Base-by-base conservation (phyloP, 2,797 vertebrate species). In the Anas capensis region DNA sequence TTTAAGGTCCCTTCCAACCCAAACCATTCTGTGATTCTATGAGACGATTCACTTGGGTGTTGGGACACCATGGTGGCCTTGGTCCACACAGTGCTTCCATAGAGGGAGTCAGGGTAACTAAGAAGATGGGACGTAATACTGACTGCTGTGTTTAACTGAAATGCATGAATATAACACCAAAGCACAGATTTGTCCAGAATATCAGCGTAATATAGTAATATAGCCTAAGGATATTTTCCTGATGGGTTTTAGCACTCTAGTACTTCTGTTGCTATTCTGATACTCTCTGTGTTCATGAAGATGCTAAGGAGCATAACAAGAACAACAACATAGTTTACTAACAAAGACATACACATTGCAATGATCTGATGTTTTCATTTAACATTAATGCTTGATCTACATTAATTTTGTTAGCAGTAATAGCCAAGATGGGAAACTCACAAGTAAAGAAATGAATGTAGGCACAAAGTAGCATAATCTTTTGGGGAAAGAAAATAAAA, bases 141-240 rank as follows among this genome's bases (percentile, higher is more conserved):
- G 51, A 70, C 70, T 93, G 64, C 48, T 92, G 40, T 23, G 24
- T 70, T 88, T 66, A 86, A 70, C 38, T 88, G 60, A 91, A 96
- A 79, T 24, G 31, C 42, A 88, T 88, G 38, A 93, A 58, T 72
- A 11, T 44, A 91, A 88, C 82, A 78, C 27, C 62, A 91, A 92
- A 71, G 23, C 75, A 88, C 80, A 92, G 84, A 92, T 14, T 2
- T 88, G 82, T 85, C 68, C 46, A 81, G 82, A 64, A 81, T 34
- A 88, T 80, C 48, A 90, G 20, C 46, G 44, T 2, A 82, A 73
- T 56, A 65, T 44, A 83, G 44, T 82, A 82, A 34, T 75, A 70
- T 23, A 88, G 91, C 93, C 92, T 86, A 58, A 79, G 89, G 91
- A 54, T 94, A 93, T 89, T 94, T 94, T 94, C 76, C 65, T 86